Evolutionary conservation across 2,113 vertebrate species (phyloP), one percentile per base, ranked within the genome.

Genomic region (Pristiophorus japonicus): DNA sequence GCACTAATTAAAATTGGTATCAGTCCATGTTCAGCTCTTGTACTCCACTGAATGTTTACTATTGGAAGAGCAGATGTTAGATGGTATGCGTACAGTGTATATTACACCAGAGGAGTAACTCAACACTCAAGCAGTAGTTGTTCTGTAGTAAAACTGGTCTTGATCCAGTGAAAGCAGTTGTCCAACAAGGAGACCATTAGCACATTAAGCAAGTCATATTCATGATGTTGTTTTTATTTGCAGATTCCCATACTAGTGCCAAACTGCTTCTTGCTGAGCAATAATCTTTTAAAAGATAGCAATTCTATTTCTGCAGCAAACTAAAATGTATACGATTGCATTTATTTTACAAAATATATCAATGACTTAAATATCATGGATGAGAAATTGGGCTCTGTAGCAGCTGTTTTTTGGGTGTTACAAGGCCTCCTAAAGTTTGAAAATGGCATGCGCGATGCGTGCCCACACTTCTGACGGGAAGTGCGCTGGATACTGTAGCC

Each of bases 91-190:
- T 65, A 63, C 45, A 87, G 42, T 42, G 84, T 87, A 5, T 59
- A 59, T 90, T 90, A 90, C 22, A 67, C 6, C 42, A 47, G 92
- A 38, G 18, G 63, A 67, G 8, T 11, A 94, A 45, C 92, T 66
- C 92, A 59, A 42, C 51, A 59, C 51, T 55, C 30, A 67, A 45
- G 62, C 38, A 93, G 92, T 38, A 47, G 63, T 94, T 94, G 63
- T 67, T 67, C 63, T 67, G 38, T 67, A 22, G 90, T 22, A 93
- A 93, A 34, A 59, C n/a, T 94, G n/a, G 63, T 94, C 92, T 67
- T 67, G n/a, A 67, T 94, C 63, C 38, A 90, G 87, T n/a, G 51
- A 51, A 90, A 90, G 55, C 87, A 34, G 87, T 90, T 90, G 55
- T 90, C 27, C 87, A 66, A 66, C 92, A 94, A 67, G 20, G 38